Base-by-base conservation (phyloP, 2,797 vertebrate species). In the Melanotaenia boesemani region DNA sequence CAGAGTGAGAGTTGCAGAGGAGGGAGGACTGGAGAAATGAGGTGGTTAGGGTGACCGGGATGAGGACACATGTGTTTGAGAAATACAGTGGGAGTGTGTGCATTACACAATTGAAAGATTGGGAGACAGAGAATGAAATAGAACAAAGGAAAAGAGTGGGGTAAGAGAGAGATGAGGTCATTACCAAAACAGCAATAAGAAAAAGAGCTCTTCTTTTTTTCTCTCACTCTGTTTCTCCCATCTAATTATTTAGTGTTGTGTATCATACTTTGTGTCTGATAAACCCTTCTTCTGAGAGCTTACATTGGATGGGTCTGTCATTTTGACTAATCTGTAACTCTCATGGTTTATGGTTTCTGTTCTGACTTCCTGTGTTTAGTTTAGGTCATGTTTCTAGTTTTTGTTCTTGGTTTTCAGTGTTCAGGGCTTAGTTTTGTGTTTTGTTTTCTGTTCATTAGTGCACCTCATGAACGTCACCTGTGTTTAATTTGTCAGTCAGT, bases 31-130 rank as follows among this genome's bases (percentile, higher is more conserved):
- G 81, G 85, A 90, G 80, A 90, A 87, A 92, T 88, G 89, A 86
- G 86, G 84, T 86, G 84, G 88, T 89, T 85, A 80, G 83, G 88
- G 86, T 91, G 90, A 89, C 86, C 76, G 86, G 79, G 82, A 88
- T 83, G 85, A 87, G 86, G 86, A 81, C 83, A 79, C 85, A 63
- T 84, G 85, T 85, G 83, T 85, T 76, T 70, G 77, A 89, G 89
- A 87, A 82, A 88, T 84, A 80, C 80, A 72, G 80, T 34, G 73
- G 69, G 78, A 76, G 67, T 82, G 77, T 70, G 70, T 63, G 73
- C 82, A 83, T 79, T 85, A 82, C 80, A 52, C 28, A 80, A 82
- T 78, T 80, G 81, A 82, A 82, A 77, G 80, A 83, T 81, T 57
- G 77, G 72, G 70, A 67, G 66, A 79, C 57, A 63, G 74, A 61